A percentile compares a stretch with the other conserved stretches of the same genome.
phyloP scores from a whole-genome alignment of 2,797 vertebrate species.

The Phrynocephalus guinanensis region DNA sequence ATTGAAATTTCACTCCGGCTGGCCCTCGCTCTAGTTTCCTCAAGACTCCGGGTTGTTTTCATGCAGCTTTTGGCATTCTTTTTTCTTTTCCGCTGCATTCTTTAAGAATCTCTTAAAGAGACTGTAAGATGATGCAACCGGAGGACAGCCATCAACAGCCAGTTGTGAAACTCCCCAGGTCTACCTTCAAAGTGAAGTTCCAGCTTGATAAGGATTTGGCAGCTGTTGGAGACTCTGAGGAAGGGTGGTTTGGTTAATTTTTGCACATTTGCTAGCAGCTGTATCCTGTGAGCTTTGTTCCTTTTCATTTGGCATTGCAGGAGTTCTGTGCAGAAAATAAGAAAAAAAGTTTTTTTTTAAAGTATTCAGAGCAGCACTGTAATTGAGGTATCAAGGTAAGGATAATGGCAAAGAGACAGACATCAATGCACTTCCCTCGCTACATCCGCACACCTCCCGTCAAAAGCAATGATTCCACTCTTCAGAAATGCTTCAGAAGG shows the following conservation, averaged over 20 bases:
- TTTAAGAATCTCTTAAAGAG: not conserved
- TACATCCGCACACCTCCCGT: not conserved
- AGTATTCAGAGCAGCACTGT: constrained; percentile 44
- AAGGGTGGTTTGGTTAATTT: not conserved
- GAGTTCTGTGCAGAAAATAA: constrained; percentile 48
- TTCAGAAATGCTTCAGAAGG: constrained; percentile 39
- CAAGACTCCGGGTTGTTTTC: not conserved
- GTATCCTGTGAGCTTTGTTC: constrained; percentile 53
- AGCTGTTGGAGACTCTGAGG: constrained; percentile 24
- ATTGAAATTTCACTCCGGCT: constrained; percentile 28
- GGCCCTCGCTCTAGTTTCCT: not conserved
- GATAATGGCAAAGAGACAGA: constrained; percentile 37
- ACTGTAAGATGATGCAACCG: constrained; percentile 47
- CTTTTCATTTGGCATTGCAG: constrained; percentile 46
- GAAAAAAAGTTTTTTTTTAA: constrained; percentile 29
- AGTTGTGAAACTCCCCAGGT: constrained; percentile 44
- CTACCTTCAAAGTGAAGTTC: constrained; percentile 61
- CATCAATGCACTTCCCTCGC: not conserved
- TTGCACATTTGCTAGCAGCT: constrained; percentile 34
- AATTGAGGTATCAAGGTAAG: constrained; percentile 50
- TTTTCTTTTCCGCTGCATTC: not conserved
- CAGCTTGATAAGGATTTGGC: constrained; percentile 48
- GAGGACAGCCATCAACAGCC: constrained; percentile 24
- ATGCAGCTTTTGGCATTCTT: not conserved
- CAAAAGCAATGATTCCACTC: constrained; percentile 32